Evolutionary conservation across 2,888 invertebrate genomes (phyloP).

Genomic region (Agriotes lineatus): DNA sequence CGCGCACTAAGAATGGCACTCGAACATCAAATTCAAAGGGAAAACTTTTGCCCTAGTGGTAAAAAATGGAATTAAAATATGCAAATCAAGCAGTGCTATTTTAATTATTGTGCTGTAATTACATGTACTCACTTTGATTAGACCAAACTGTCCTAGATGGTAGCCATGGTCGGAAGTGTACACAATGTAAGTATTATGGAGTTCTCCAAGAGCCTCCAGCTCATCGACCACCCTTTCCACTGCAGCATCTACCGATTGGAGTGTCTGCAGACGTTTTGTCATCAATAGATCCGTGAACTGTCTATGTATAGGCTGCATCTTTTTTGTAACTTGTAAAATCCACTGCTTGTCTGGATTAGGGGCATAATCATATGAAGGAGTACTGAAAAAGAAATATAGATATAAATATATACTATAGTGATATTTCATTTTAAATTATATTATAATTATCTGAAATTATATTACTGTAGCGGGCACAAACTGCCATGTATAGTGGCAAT

Average conservation of each 20-base stretch:
- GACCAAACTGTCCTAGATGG: constrained; percentile 95
- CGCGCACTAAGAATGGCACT: constrained; percentile 94
- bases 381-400: constrained; percentile 73
- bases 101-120: too few relatives aligned
- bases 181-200: constrained; percentile 95
- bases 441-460: too few relatives aligned
- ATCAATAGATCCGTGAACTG: constrained; percentile 96
- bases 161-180: constrained; percentile 99
- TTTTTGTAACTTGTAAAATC: constrained; percentile 93
- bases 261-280: constrained; percentile 95
- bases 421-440: too few relatives aligned
- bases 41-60: constrained; percentile 87
- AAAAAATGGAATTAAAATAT: background rate
- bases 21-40: constrained; percentile 98
- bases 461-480: too few relatives aligned
- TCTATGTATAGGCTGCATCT: constrained; percentile 95
- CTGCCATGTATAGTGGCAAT: too few relatives aligned
- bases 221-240: constrained; percentile 80
- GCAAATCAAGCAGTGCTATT: too few relatives aligned
- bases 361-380: constrained; percentile 96
- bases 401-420: too few relatives aligned
- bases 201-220: constrained; percentile 83
- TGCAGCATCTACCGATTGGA: constrained; percentile 94
- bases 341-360: constrained; percentile 99
- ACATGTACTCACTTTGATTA: constrained; percentile 75